Percentiles rank a stretch among this genome's conserved stretches.
Evolutionary conservation across 1,140 invertebrate species (phyloP).

Genomic region (Drosophila paulistorum): DNA sequence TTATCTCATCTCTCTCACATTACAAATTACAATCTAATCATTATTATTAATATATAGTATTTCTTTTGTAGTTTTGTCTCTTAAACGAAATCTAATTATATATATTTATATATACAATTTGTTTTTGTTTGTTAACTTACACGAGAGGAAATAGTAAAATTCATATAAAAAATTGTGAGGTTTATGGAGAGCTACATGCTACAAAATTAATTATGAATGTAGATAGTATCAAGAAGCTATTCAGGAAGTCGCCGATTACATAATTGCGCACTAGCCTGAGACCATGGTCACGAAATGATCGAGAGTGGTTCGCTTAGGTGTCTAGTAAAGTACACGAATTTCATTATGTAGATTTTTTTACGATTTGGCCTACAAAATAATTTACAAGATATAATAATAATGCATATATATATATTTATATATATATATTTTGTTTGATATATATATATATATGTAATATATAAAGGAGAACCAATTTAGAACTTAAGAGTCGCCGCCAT

Average conservation of each 20-base stretch:
- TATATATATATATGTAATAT: conserved; percentile 29
- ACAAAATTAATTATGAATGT: conserved; percentile 26
- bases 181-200: conserved; percentile 37
- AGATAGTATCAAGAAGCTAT: conserved; percentile 30
- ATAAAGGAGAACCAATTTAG: conserved; percentile 32
- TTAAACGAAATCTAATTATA: conserved; percentile 40
- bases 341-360: conserved; percentile 14
- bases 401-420: conserved; percentile 24
- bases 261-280: conserved; percentile 29
- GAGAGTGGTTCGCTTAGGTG: conserved; percentile 33
- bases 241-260: conserved; percentile 44
- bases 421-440: conserved; percentile 26
- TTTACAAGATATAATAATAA: conserved; percentile 28
- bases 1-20: conserved; percentile 14
- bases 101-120: conserved; percentile 67
- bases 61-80: conserved; percentile 25
- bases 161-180: conserved; percentile 51
- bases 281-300: conserved; percentile 43
- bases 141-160: conserved; percentile 55
- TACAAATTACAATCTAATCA: conserved; percentile 48
- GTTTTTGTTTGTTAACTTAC: conserved; percentile 47
- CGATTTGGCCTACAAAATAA: conserved; percentile 31
- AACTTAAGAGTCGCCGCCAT: conserved; percentile 30
- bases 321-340: conserved; percentile 62
- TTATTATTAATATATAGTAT: conserved; percentile 24